A percentile compares a stretch with the other conserved stretches of the same genome.
These are phyloP conservation scores for Tauraco erythrolophus DNA, from an alignment of 2,113 vertebrate species.

Conservation along the genomic window DNA sequence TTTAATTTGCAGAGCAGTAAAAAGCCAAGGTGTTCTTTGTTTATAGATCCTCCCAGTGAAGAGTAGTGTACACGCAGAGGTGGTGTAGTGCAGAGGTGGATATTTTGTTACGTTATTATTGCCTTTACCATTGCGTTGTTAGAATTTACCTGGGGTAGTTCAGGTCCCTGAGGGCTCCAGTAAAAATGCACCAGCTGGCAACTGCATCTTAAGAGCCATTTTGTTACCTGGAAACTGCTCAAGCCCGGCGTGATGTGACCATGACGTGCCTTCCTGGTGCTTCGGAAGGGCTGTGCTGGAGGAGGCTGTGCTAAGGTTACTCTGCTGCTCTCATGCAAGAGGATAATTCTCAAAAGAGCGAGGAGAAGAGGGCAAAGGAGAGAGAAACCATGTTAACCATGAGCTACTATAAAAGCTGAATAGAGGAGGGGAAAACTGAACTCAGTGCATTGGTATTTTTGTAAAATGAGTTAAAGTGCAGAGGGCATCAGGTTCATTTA, in stretches of 20 bases:
- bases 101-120: not conserved
- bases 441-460: fast-evolving
- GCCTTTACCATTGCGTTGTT: not conserved
- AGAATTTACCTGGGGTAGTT: not conserved
- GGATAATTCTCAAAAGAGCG: not conserved
- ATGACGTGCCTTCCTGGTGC: fast-evolving
- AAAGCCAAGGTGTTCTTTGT: not conserved
- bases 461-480: not conserved
- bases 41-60: not conserved
- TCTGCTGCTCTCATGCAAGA: not conserved
- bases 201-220: not conserved
- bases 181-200: not conserved
- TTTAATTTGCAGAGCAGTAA: not conserved
- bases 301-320: not conserved
- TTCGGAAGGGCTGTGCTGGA: not conserved
- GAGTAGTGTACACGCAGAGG: not conserved
- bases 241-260: fast-evolving
- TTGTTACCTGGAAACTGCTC: constrained; percentile 18
- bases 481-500: not conserved
- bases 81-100: not conserved
- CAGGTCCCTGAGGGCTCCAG: not conserved
- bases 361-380: not conserved
- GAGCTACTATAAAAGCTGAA: not conserved
- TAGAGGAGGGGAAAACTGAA: not conserved
- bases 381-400: not conserved